Evolutionary conservation across 1,140 invertebrate genomes (phyloP).

Genomic region (Lepidostoma basale): DNA sequence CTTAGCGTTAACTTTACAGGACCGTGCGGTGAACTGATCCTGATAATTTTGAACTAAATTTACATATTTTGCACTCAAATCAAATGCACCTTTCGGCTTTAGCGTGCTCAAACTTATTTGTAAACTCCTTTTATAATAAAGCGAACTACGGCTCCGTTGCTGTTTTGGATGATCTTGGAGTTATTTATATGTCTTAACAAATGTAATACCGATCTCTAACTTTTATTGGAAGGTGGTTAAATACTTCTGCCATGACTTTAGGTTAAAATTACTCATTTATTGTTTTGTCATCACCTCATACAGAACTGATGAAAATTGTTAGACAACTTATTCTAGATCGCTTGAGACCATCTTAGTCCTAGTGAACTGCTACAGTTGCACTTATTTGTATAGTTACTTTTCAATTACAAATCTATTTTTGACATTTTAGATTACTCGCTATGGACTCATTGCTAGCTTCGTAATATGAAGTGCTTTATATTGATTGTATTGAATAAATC

Average conservation of each 20-base stretch:
- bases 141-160: slow-evolving; percentile 33
- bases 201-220: slow-evolving; percentile 43
- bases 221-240: slow-evolving; percentile 34
- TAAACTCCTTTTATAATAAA: slow-evolving; percentile 45
- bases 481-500: slow-evolving; percentile 44
- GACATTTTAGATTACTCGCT: slow-evolving; percentile 34
- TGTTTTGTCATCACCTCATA: slow-evolving; percentile 37
- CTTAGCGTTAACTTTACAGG: slow-evolving; percentile 39
- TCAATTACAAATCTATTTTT: slow-evolving; percentile 40
- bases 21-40: slow-evolving; percentile 46
- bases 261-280: slow-evolving; percentile 39
- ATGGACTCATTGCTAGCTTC: slow-evolving; percentile 40
- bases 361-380: slow-evolving; percentile 46
- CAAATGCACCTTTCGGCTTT: slow-evolving; percentile 48
- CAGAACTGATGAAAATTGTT: slow-evolving; percentile 44
- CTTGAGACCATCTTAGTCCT: slow-evolving; percentile 50
- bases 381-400: slow-evolving; percentile 40
- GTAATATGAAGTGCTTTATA: slow-evolving; percentile 45
- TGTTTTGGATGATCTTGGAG: slow-evolving; percentile 39
- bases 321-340: slow-evolving; percentile 51
- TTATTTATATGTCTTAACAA: slow-evolving; percentile 39
- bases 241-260: slow-evolving; percentile 44
- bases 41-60: slow-evolving; percentile 45
- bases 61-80: slow-evolving; percentile 47
- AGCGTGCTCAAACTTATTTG: slow-evolving; percentile 47